Evolutionary conservation across 2,797 vertebrate species (phyloP).

Genomic region (Selene dorsalis): DNA sequence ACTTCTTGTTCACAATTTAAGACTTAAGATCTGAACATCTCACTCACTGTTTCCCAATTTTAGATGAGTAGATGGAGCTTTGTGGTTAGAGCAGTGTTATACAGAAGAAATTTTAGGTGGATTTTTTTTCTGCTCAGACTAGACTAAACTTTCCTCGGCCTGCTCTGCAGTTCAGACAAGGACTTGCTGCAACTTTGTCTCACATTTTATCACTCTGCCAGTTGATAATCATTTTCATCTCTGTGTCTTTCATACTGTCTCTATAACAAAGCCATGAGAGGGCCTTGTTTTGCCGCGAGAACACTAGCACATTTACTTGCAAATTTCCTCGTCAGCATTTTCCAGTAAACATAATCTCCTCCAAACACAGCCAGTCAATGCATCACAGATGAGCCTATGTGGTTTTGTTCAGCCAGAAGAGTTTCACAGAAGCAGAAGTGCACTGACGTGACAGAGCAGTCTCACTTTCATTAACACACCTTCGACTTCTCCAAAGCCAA

Average conservation of each 20-base stretch:
- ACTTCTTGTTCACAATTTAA: conserved; percentile 33
- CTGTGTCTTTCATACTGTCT: conserved; percentile 1
- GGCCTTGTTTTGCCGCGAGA: conserved; percentile 34
- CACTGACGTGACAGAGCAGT: conserved; percentile 41
- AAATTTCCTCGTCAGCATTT: conserved; percentile 23
- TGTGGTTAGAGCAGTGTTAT: background rate
- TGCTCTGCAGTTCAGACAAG: background rate
- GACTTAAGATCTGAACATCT: conserved; percentile 30
- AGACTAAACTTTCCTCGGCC: background rate
- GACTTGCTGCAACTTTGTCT: conserved; percentile 7
- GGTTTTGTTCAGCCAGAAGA: conserved; percentile 7
- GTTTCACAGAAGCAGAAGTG: conserved; percentile 5
- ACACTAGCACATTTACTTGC: background rate
- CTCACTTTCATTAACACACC: conserved; percentile 38
- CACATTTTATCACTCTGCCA: conserved; percentile 3
- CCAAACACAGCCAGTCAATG: conserved; percentile 22
- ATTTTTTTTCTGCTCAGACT: background rate
- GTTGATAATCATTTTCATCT: conserved; percentile 4
- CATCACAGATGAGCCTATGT: conserved; percentile 5
- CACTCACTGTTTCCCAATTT: background rate
- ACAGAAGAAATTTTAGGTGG: background rate
- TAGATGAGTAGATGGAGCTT: background rate
- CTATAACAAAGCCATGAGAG: conserved; percentile 1
- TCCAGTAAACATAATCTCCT: conserved; percentile 12
- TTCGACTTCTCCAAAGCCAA: conserved; percentile 31